Evolutionary conservation across 2,888 invertebrate genomes (phyloP).

Genomic region (Synergus laeviventris): DNA sequence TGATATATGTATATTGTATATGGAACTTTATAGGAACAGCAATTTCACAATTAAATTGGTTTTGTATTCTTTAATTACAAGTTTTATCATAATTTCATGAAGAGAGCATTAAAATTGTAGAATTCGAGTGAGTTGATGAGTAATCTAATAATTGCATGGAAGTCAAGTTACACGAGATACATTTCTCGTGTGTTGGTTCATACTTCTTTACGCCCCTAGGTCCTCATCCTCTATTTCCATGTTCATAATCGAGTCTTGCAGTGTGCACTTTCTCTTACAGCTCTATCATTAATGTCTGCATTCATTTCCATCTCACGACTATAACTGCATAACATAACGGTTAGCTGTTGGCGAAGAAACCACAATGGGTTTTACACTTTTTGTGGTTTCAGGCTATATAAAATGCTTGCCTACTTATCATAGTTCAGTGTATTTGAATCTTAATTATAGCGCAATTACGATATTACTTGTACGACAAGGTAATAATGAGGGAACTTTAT

Average conservation of each 20-base stretch:
- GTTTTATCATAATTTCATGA: background rate
- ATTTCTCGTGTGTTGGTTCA: background rate
- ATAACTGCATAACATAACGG: slow-evolving; percentile 29
- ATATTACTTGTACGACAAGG: background rate
- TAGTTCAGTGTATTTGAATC: background rate
- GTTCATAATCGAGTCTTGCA: slow-evolving; percentile 3
- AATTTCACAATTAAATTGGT: too few species aligned
- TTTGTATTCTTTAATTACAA: background rate
- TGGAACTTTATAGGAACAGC: background rate
- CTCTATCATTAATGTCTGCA: slow-evolving; percentile 28
- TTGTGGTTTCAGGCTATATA: background rate
- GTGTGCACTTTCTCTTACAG: slow-evolving; percentile 25
- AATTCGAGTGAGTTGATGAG: background rate
- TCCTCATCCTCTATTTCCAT: slow-evolving; percentile 14
- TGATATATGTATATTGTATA: too few species aligned
- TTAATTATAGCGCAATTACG: background rate
- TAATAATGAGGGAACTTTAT: background rate
- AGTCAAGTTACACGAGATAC: background rate
- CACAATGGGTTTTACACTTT: slow-evolving; percentile 40
- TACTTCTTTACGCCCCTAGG: background rate
- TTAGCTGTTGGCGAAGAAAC: slow-evolving; percentile 45
- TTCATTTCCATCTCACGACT: slow-evolving; percentile 13
- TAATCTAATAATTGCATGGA: background rate
- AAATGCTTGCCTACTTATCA: background rate
- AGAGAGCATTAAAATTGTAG: background rate